Evolutionary conservation across 2,797 vertebrate species (phyloP).

Genomic region (Cryptoblepharus egeriae): DNA sequence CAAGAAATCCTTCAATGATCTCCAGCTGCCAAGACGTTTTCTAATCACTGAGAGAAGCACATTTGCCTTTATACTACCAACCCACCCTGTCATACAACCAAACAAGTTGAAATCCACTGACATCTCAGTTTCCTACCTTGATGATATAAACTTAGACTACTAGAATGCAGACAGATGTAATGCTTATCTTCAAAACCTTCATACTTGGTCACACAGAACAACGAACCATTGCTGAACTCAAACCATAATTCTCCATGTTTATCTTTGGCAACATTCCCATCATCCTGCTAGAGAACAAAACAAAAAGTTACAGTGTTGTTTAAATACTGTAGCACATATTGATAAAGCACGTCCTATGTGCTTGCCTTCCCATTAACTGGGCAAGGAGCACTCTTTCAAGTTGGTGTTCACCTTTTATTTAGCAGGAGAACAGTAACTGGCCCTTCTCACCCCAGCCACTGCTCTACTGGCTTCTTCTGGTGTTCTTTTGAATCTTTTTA

Average conservation of each 20-base stretch:
- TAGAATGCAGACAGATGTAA: conserved; percentile 93
- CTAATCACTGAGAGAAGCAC: background rate
- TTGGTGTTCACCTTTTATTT: too few relatives aligned
- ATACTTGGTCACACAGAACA: conserved; percentile 93
- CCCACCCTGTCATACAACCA: background rate
- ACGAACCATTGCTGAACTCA: conserved; percentile 87
- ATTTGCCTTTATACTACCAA: too few relatives aligned
- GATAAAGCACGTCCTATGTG: too few relatives aligned
- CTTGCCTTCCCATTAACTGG: too few relatives aligned
- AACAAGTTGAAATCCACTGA: background rate
- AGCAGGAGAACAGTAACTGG: too few relatives aligned
- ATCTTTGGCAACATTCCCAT: conserved; percentile 83
- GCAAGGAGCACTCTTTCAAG: too few relatives aligned
- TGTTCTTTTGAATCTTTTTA: too few relatives aligned
- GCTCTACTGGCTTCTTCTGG: too few relatives aligned
- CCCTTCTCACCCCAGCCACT: too few relatives aligned
- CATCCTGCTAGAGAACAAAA: conserved; percentile 79
- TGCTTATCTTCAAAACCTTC: conserved; percentile 96
- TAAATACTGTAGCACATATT: too few relatives aligned
- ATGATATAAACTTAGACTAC: conserved; percentile 90
- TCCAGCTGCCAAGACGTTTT: background rate
- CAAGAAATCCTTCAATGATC: background rate
- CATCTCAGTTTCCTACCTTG: conserved; percentile 82
- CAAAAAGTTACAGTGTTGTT: background rate
- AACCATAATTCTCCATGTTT: conserved; percentile 96